Conservation (phyloP, 2,113 vertebrate genomes). For the Gasterosteus aculeatus region DNA sequence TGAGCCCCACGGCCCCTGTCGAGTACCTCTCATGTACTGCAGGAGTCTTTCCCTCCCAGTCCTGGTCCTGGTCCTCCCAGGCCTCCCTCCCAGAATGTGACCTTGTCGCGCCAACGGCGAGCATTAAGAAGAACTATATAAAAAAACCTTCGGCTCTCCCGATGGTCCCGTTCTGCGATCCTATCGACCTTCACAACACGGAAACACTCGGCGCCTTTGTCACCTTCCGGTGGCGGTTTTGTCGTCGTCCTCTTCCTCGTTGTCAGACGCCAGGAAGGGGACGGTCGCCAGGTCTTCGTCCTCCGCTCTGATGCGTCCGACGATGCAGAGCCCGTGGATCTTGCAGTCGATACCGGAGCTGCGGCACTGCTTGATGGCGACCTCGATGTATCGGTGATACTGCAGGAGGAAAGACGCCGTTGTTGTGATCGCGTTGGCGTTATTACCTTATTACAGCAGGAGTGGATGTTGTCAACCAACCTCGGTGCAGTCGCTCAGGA, state of each 20-base stretch:
- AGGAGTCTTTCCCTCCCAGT: too few relatives aligned
- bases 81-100: too few relatives aligned
- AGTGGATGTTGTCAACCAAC: constrained; percentile 65
- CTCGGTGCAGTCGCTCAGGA: constrained; percentile 94
- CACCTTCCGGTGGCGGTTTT: constrained; percentile 93
- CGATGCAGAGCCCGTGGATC: constrained; percentile 91
- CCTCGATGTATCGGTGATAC: constrained; percentile 96
- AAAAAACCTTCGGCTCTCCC: too few relatives aligned
- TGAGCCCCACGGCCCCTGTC: too few relatives aligned
- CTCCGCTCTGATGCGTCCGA: constrained; percentile 92
- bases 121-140: too few relatives aligned
- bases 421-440: background rate
- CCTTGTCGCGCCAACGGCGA: too few relatives aligned
- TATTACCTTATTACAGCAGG: background rate
- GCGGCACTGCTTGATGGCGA: constrained; percentile 97
- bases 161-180: too few relatives aligned
- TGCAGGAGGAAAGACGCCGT: constrained; percentile 52
- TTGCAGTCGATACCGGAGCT: constrained; percentile 99
- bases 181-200: too few relatives aligned
- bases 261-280: constrained; percentile 96
- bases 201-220: background rate
- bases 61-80: too few relatives aligned
- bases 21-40: too few relatives aligned
- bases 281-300: constrained; percentile 95
- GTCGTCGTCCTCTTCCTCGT: constrained; percentile 98